A percentile compares a stretch with the other conserved stretches of the same genome.
phyloP scores from a whole-genome alignment of 1,140 invertebrate genomes.

The Eurosta solidaginis region DNA sequence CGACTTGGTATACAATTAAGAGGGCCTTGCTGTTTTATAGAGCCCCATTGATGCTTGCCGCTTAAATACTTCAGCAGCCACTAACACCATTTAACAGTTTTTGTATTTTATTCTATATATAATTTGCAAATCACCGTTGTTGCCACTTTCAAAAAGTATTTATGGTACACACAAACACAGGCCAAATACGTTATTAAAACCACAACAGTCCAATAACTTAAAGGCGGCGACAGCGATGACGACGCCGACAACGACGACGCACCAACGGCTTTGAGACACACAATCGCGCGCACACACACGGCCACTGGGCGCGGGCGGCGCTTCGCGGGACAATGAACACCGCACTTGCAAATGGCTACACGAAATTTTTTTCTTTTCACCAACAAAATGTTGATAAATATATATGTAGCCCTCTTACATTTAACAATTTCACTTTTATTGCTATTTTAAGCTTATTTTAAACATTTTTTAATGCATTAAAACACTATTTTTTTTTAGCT shows the following conservation, averaged over 20 bases:
- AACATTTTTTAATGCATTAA: slow-evolving; percentile 16
- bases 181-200: background rate
- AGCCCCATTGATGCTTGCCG: background rate
- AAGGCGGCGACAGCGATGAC: slow-evolving; percentile 10
- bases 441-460: background rate
- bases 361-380: slow-evolving; percentile 1
- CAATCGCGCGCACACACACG: background rate
- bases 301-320: slow-evolving; percentile 9
- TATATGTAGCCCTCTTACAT: background rate
- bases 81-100: background rate
- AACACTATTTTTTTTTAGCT: slow-evolving; percentile 9
- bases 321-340: slow-evolving; percentile 2
- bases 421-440: background rate
- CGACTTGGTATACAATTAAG: background rate
- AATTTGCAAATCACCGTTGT: background rate
- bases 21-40: background rate
- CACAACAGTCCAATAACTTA: background rate
- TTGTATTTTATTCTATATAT: background rate
- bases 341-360: slow-evolving; percentile 25
- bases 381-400: background rate
- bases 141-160: background rate
- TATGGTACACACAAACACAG: background rate
- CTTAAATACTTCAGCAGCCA: background rate
- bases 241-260: slow-evolving; percentile 2
- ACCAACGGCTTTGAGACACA: slow-evolving; percentile 4